Evolutionary conservation across 2,888 invertebrate species (phyloP).

Genomic region (Ormyrus rosae): DNA sequence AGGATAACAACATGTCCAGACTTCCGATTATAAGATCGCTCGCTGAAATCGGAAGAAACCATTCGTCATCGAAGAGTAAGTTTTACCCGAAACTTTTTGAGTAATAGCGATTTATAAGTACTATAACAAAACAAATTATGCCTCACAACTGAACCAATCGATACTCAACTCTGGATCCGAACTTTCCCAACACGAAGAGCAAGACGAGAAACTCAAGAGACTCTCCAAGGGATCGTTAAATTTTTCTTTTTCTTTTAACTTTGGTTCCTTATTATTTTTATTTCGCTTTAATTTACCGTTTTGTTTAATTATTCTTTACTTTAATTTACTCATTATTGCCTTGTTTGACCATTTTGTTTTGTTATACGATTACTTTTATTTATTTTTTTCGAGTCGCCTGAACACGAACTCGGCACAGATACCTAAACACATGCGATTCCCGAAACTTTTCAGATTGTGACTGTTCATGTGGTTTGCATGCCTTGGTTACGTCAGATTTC

Average conservation of each 20-base stretch:
- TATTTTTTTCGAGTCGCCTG: too few relatives aligned
- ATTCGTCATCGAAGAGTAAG: slow-evolving; percentile 97
- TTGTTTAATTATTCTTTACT: slow-evolving; percentile 59
- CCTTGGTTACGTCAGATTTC: slow-evolving; percentile 75
- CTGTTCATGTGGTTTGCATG: slow-evolving; percentile 75
- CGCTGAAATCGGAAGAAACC: slow-evolving; percentile 96
- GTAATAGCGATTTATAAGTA: slow-evolving; percentile 9
- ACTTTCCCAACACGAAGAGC: slow-evolving; percentile 46
- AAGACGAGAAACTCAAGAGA: slow-evolving; percentile 46
- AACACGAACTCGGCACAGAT: slow-evolving; percentile 52
- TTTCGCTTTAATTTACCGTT: slow-evolving; percentile 48
- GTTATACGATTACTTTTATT: neutral
- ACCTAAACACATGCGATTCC: slow-evolving; percentile 58
- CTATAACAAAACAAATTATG: slow-evolving; percentile 57
- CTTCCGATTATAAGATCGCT: slow-evolving; percentile 94
- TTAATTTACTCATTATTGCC: slow-evolving; percentile 55
- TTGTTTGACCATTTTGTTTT: slow-evolving; percentile 7
- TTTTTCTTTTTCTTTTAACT: slow-evolving; percentile 51
- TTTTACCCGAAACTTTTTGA: slow-evolving; percentile 64
- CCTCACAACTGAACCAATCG: slow-evolving; percentile 45
- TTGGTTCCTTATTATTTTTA: slow-evolving; percentile 39
- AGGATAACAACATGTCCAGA: slow-evolving; percentile 85
- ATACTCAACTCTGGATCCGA: slow-evolving; percentile 47
- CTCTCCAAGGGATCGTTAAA: slow-evolving; percentile 25
- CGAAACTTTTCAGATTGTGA: slow-evolving; percentile 72